Evolutionary conservation across 2,888 invertebrate genomes (phyloP).

Genomic region (Acanthoscelides obtectus): DNA sequence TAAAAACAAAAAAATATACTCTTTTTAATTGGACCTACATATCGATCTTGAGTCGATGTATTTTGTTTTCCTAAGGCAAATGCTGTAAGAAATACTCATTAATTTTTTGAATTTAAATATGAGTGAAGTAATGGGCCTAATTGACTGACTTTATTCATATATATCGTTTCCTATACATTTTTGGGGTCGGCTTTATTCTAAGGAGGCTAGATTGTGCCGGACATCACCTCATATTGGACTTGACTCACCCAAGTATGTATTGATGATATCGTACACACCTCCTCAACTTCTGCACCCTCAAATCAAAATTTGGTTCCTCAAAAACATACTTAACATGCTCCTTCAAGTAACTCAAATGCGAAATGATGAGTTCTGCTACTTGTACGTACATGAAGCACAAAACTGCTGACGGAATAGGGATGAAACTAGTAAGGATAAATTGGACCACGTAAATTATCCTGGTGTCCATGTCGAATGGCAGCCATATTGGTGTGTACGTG

Average conservation of each 20-base stretch:
- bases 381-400: background rate
- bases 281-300: background rate
- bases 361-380: conserved; percentile 1
- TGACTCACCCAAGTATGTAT: background rate
- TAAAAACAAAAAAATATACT: too few relatives aligned
- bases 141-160: too few relatives aligned
- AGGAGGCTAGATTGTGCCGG: too few relatives aligned
- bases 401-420: background rate
- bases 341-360: conserved; percentile 5
- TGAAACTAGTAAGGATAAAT: background rate
- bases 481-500: conserved; percentile 4
- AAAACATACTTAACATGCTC: background rate
- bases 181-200: too few relatives aligned
- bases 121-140: too few relatives aligned
- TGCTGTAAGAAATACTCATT: too few relatives aligned
- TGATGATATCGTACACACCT: conserved; percentile 1
- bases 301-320: background rate
- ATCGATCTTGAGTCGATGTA: too few relatives aligned
- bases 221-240: background rate
- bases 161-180: too few relatives aligned
- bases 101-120: too few relatives aligned
- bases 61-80: too few relatives aligned
- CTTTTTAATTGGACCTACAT: too few relatives aligned
- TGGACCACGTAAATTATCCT: background rate
- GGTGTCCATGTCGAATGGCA: conserved; percentile 2